phyloP scores from a whole-genome alignment of 2,888 invertebrate genomes.

The Pterobdella sp. region DNA sequence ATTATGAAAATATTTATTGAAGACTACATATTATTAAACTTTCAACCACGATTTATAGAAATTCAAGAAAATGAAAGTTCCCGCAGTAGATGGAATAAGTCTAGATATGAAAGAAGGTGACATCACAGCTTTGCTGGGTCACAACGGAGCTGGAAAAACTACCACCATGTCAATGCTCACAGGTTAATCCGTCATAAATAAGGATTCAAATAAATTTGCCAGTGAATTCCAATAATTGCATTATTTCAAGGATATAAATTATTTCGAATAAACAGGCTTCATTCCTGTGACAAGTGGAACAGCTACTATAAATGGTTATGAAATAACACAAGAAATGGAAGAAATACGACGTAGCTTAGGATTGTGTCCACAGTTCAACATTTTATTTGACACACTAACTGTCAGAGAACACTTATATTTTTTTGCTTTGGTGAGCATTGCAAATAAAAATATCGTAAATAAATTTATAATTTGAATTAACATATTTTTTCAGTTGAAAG shows the following conservation, averaged over 20 bases:
- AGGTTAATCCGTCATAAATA: slow-evolving; percentile 22
- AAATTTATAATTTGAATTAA: background rate
- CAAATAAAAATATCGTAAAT: background rate
- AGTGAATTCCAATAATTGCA: background rate
- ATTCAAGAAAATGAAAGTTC: slow-evolving; percentile 33
- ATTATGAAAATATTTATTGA: background rate
- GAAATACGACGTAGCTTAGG: slow-evolving; percentile 66
- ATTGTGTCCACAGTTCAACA: slow-evolving; percentile 75
- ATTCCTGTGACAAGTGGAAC: slow-evolving; percentile 54
- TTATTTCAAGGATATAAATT: background rate
- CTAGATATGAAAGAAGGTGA: slow-evolving; percentile 61
- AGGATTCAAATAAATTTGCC: background rate
- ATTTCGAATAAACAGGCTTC: slow-evolving; percentile 32
- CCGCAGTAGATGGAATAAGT: slow-evolving; percentile 62
- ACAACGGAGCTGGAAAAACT: slow-evolving; percentile 77
- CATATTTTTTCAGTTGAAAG: slow-evolving; percentile 40
- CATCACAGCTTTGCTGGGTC: slow-evolving; percentile 61
- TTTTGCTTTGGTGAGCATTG: slow-evolving; percentile 59
- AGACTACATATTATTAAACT: background rate
- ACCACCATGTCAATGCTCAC: slow-evolving; percentile 86
- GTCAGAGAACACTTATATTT: slow-evolving; percentile 74
- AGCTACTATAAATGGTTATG: slow-evolving; percentile 62
- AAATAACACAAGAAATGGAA: slow-evolving; percentile 59
- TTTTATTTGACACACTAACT: slow-evolving; percentile 69
- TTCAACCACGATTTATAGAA: background rate